Conservation (phyloP, 2,797 vertebrate species). For the Phalanger gymnotis region DNA sequence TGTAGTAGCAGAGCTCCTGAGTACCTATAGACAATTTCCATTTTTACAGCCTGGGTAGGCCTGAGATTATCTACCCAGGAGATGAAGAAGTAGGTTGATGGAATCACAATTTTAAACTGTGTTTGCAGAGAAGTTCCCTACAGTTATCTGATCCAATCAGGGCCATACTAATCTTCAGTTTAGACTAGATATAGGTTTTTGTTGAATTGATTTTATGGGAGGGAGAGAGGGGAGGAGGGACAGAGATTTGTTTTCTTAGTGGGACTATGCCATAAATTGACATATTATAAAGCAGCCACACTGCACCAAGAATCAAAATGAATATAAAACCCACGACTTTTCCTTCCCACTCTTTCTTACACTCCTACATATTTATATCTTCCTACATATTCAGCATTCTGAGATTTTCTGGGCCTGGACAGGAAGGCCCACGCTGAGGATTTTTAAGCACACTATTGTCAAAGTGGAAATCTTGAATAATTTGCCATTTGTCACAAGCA, state of each 20-base stretch:
- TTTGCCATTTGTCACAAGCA: conserved; percentile 26
- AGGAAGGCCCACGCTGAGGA: background rate
- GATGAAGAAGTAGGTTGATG: background rate
- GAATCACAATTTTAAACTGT: background rate
- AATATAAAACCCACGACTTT: background rate
- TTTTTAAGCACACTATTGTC: conserved; percentile 42
- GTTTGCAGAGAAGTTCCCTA: conserved; percentile 7
- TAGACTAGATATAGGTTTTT: background rate
- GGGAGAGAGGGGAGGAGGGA: background rate
- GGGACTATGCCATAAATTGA: background rate
- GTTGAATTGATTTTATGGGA: conserved; percentile 24
- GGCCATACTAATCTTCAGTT: background rate
- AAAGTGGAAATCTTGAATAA: conserved; percentile 43
- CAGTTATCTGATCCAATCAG: background rate
- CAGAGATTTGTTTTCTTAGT: conserved; percentile 6
- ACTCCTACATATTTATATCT: conserved; percentile 29
- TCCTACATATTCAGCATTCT: conserved; percentile 18
- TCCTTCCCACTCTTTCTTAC: background rate
- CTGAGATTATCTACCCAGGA: background rate
- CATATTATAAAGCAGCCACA: conserved; percentile 24
- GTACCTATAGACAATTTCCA: background rate
- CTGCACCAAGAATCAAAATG: conserved; percentile 21
- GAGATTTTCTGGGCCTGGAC: background rate
- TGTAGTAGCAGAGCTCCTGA: background rate
- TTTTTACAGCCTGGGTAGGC: background rate